Base-by-base conservation (phyloP, 2,113 vertebrate genomes). In the Polypterus bichir region DNA sequence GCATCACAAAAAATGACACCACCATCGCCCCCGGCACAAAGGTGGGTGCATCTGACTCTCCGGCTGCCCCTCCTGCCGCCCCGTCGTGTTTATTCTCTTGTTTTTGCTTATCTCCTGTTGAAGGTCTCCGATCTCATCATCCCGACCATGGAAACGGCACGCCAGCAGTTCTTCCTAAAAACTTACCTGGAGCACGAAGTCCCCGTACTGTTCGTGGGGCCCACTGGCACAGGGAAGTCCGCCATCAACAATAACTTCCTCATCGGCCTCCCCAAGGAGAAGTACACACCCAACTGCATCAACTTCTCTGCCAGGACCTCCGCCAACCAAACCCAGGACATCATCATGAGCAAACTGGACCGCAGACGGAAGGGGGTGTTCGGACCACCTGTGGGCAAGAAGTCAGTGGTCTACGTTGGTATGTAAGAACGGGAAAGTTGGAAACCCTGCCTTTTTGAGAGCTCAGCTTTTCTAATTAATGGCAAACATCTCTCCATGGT, bases 221-320 rank as follows among this genome's bases (percentile, higher is more conserved):
- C 92, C 60, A 97, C 94, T n/a, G 93, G 93, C 67, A 97, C 94
- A 3, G 93, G 92, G 46, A 97, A 97, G 75, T 92, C 93, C 48
- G 82, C 81, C 57, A 91, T 95, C 74, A 92, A 86, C 64, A 90
- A 90, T 73, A 93, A 73, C 75, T 94, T 93, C 68, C 79, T 97
- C 57, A 77, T 94, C 52, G 76, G 64, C 8, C 86, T 97, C 54
- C 88, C 91, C 59, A 92, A 92, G 71, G 74, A 86, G 49, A 70
- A 60, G 3, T 96, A 90, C 55, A 72, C 80, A 6, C 91, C 93
- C 2, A 92, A 83, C 76, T 87, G 81, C 66, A 81, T 97, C 66
- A 93, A 91, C 68, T 94, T 97, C 78, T 97, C 92, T 56, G 93
- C 94, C 63, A 85, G 91, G 68, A 96, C 93, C 3, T 87, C 92